Percentiles rank a stretch among this genome's conserved stretches.
These are phyloP conservation scores for Pyrgus malvae DNA, from an alignment of 2,888 invertebrate species.

Conservation along the genomic window DNA sequence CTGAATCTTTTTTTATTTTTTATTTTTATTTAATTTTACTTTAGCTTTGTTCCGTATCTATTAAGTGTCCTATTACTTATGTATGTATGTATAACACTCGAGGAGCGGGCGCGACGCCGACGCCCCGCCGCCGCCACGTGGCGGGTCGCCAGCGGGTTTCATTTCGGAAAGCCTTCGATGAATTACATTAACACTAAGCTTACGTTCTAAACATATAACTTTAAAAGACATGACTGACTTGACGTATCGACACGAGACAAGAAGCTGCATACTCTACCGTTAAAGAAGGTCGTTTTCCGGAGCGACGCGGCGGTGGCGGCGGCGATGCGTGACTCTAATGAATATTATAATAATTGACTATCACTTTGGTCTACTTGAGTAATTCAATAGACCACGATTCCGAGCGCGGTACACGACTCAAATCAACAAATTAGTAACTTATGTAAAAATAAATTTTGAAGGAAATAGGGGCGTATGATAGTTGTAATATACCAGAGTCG, in stretches of 20 bases:
- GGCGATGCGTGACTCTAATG: constrained; percentile 40
- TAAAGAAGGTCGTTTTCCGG: neutral
- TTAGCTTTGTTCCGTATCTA: constrained; percentile 67
- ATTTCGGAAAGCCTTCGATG: constrained; percentile 13
- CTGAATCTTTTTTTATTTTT: constrained; percentile 54
- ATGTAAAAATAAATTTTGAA: too few relatives aligned
- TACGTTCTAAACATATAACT: constrained; percentile 19
- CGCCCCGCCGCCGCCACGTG: constrained; percentile 28
- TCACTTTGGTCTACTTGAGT: constrained; percentile 44
- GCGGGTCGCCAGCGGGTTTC: neutral
- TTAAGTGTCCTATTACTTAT: constrained; percentile 54
- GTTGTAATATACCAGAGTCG: too few relatives aligned
- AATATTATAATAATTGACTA: constrained; percentile 76
- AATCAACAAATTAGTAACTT: neutral
- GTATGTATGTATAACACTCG: constrained; percentile 52
- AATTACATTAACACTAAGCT: constrained; percentile 19
- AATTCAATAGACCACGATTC: constrained; percentile 35
- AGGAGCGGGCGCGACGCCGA: constrained; percentile 57
- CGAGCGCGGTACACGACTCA: constrained; percentile 31
- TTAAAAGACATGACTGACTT: constrained; percentile 15
- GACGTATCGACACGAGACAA: constrained; percentile 21
- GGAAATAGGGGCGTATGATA: neutral
- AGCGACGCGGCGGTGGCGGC: constrained; percentile 42
- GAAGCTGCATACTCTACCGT: constrained; percentile 20
- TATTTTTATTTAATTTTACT: constrained; percentile 49